A percentile compares a stretch with the other conserved stretches of the same genome.
These are phyloP conservation scores for Trachops cirrhosus DNA, from an alignment of 2,797 vertebrate genomes.

Conservation along the genomic window DNA sequence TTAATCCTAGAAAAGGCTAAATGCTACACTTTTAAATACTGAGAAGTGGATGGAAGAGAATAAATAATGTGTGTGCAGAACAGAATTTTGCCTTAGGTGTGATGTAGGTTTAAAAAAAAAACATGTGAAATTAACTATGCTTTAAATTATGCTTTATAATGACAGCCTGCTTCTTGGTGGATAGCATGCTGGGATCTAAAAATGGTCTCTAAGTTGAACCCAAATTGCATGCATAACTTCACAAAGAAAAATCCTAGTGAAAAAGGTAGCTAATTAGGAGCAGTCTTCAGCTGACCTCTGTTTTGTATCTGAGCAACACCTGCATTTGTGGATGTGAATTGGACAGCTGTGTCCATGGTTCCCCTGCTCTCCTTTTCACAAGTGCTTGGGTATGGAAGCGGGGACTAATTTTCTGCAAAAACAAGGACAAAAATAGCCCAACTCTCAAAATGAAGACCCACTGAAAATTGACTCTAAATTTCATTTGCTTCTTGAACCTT, in stretches of 20 bases:
- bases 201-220: conserved; percentile 70
- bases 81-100: conserved; percentile 62
- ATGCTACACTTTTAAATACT: conserved; percentile 37
- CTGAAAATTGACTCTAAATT: conserved; percentile 57
- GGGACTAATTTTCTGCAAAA: conserved; percentile 56
- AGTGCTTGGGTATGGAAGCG: conserved; percentile 33
- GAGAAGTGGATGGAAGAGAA: conserved; percentile 30
- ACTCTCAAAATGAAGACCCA: conserved; percentile 50
- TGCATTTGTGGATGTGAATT: conserved; percentile 75
- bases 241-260: conserved; percentile 71
- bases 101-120: conserved; percentile 46
- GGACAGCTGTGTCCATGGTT: conserved; percentile 68
- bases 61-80: conserved; percentile 30
- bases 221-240: conserved; percentile 71
- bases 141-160: conserved; percentile 75
- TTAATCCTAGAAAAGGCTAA: conserved; percentile 47
- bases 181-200: conserved; percentile 49
- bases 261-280: conserved; percentile 78
- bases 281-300: conserved; percentile 70
- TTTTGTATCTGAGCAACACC: conserved; percentile 75
- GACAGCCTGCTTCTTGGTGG: conserved; percentile 62
- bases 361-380: conserved; percentile 38
- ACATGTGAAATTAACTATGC: conserved; percentile 58
- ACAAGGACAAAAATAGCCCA: conserved; percentile 65
- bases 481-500: conserved; percentile 37